Conservation (phyloP, 2,113 vertebrate genomes). For the Scolopax mira region DNA sequence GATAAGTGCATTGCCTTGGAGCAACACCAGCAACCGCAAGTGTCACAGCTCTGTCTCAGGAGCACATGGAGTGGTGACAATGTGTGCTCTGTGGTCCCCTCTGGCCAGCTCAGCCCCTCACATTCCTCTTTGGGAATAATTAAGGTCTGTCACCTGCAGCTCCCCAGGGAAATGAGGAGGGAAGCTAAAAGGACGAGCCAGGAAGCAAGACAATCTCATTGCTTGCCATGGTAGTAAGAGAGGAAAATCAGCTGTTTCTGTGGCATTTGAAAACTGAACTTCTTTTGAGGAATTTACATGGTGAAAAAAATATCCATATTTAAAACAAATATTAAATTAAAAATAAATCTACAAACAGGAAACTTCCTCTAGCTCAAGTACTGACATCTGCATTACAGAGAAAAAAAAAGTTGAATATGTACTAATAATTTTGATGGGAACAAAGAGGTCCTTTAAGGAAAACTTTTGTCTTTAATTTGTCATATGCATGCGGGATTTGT, state of each 20-base stretch:
- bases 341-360: background rate
- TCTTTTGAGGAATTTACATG: background rate
- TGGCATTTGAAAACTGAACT: background rate
- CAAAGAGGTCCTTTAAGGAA: background rate
- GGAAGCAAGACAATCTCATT: background rate
- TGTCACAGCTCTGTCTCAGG: background rate
- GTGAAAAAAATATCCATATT: background rate
- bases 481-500: background rate
- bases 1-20: background rate
- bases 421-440: background rate
- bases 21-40: fast-evolving
- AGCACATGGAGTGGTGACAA: background rate
- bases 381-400: background rate
- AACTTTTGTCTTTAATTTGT: background rate
- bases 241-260: background rate
- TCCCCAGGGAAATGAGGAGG: background rate
- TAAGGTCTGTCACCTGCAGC: background rate
- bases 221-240: background rate
- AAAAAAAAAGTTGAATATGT: background rate
- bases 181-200: background rate
- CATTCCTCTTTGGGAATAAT: background rate
- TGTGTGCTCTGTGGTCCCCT: background rate
- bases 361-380: background rate
- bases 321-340: background rate
- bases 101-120: background rate